Percentiles rank a stretch among this genome's conserved stretches.
These are phyloP conservation scores for Eupithecia inturbata DNA, from an alignment of 2,888 invertebrate species.

Conservation along the genomic window DNA sequence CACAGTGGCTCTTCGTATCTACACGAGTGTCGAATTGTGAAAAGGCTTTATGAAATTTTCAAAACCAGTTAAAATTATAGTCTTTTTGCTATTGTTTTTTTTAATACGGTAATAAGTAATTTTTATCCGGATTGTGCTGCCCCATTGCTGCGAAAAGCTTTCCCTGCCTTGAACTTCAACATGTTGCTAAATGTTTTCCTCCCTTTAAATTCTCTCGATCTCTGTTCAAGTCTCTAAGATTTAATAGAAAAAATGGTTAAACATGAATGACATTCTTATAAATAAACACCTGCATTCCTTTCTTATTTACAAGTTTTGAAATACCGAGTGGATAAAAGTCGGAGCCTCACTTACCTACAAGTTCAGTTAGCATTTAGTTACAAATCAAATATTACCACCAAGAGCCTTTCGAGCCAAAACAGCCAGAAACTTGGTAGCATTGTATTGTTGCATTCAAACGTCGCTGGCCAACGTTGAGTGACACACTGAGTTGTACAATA, in stretches of 20 bases:
- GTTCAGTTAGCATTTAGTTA: neutral
- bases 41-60: neutral
- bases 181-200: neutral
- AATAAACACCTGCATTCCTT: too few relatives aligned
- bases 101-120: too few relatives aligned
- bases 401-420: neutral
- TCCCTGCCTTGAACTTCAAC: neutral
- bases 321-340: too few relatives aligned
- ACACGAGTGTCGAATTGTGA: neutral
- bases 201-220: neutral
- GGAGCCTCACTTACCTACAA: neutral
- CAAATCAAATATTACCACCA: neutral
- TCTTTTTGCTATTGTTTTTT: neutral
- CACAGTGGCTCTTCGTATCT: slow-evolving; percentile 14
- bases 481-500: slow-evolving; percentile 43
- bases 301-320: too few relatives aligned
- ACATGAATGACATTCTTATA: too few relatives aligned
- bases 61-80: neutral
- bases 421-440: slow-evolving; percentile 4
- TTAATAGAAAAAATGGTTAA: neutral
- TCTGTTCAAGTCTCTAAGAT: neutral
- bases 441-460: neutral
- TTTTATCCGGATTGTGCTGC: too few relatives aligned
- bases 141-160: neutral
- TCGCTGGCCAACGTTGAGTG: neutral